Evolutionary conservation across 2,113 vertebrate species (phyloP).

Genomic region (Onychostoma macrolepis): DNA sequence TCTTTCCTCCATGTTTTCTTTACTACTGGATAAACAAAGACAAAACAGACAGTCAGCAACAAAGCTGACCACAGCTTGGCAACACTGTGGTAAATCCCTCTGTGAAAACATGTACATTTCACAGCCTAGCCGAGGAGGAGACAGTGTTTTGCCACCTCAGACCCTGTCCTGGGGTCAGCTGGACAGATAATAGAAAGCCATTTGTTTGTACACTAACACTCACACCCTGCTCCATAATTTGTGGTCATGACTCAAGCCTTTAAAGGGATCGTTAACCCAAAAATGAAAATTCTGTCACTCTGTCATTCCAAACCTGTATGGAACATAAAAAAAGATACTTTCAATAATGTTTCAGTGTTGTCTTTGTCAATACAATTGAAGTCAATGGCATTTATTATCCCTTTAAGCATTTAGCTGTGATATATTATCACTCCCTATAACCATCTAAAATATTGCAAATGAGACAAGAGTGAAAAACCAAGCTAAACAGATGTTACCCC

Average conservation of each 20-base stretch:
- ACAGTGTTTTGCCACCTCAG: constrained; percentile 22
- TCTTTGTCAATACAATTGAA: neutral
- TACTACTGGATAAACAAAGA: constrained; percentile 36
- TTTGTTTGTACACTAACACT: constrained; percentile 29
- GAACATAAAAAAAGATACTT: neutral
- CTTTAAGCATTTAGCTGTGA: neutral
- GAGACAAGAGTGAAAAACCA: neutral
- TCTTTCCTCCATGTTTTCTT: constrained; percentile 14
- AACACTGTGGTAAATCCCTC: constrained; percentile 57
- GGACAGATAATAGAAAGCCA: constrained; percentile 24
- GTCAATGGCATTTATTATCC: neutral
- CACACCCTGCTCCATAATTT: constrained; percentile 12
- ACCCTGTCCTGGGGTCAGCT: constrained; percentile 23
- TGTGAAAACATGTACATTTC: constrained; percentile 63
- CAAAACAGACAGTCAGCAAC: constrained; percentile 51
- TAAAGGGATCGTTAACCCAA: neutral
- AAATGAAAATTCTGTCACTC: neutral
- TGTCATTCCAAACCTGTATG: neutral
- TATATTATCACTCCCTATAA: neutral
- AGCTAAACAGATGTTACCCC: neutral
- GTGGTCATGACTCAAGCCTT: neutral
- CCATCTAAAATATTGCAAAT: neutral
- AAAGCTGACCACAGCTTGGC: constrained; percentile 40
- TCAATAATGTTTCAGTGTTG: neutral
- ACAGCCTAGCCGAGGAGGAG: constrained; percentile 45